A percentile compares a stretch with the other conserved stretches of the same genome.
These are phyloP conservation scores for Huso huso DNA, from an alignment of 2,797 vertebrate genomes.

Conservation along the genomic window DNA sequence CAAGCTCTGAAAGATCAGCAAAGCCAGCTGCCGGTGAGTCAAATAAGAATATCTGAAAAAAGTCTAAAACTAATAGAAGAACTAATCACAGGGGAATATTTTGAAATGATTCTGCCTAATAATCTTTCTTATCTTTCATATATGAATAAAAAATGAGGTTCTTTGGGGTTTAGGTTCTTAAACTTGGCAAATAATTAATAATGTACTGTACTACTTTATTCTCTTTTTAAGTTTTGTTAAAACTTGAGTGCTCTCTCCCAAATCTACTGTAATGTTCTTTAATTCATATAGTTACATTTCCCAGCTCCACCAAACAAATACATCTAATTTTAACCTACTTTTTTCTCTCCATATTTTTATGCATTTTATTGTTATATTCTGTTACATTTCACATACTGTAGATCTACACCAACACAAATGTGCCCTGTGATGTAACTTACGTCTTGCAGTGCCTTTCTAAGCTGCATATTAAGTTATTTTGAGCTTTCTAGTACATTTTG, in stretches of 20 bases:
- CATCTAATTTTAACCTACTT: conserved; percentile 22
- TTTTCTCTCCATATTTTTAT: conserved; percentile 13
- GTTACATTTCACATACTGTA: too few relatives aligned
- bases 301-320: too few relatives aligned
- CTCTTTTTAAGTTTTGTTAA: conserved; percentile 36
- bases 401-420: too few relatives aligned
- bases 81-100: conserved; percentile 62
- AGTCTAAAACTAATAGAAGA: conserved; percentile 50
- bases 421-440: too few relatives aligned
- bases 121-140: conserved; percentile 49
- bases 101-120: conserved; percentile 52
- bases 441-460: too few relatives aligned
- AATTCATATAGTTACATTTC: too few relatives aligned
- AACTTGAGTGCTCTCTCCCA: too few relatives aligned
- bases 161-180: conserved; percentile 58
- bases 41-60: conserved; percentile 34
- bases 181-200: conserved; percentile 66
- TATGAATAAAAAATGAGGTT: conserved; percentile 61
- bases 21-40: conserved; percentile 80
- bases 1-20: conserved; percentile 76
- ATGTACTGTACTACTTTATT: conserved; percentile 49
- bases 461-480: too few relatives aligned
- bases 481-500: too few relatives aligned
- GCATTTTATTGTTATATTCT: too few relatives aligned
- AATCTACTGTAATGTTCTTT: too few relatives aligned